Conservation (phyloP, 2,113 vertebrate genomes). For the Nansenia antarctica region DNA sequence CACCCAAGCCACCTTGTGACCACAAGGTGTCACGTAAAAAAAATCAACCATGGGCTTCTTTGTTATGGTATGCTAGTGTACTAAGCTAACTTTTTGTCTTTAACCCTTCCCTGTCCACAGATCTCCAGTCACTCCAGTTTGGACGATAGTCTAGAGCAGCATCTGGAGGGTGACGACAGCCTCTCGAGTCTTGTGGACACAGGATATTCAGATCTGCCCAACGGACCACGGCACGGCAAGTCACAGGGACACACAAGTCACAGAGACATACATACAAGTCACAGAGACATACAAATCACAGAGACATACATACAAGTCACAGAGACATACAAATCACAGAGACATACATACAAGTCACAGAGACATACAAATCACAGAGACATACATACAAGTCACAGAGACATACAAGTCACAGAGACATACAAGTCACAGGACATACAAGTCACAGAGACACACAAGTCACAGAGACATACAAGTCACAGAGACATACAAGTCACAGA, state of each 20-base stretch:
- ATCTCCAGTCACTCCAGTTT: slow-evolving; percentile 57
- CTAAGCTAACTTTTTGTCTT: background rate
- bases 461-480: too few species aligned
- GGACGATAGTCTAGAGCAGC: slow-evolving; percentile 47
- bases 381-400: too few species aligned
- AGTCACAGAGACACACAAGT: background rate
- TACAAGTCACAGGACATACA: background rate
- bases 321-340: background rate
- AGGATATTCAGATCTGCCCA: background rate
- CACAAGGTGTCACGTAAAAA: too few species aligned
- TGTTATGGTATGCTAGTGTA: background rate
- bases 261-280: background rate
- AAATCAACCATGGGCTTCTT: background rate
- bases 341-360: background rate
- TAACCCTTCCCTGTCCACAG: slow-evolving; percentile 43
- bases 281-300: background rate
- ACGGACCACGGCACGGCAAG: slow-evolving; percentile 22
- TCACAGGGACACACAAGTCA: background rate
- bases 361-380: background rate
- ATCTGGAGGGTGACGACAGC: slow-evolving; percentile 4
- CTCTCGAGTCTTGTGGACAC: background rate
- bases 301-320: too few species aligned
- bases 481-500: background rate
- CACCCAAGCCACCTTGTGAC: background rate
- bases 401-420: background rate